These are phyloP conservation scores for Sycon ciliatum DNA, from an alignment of 37 sponge, comb jelly and placozoan genomes.

Conservation along the genomic window DNA sequence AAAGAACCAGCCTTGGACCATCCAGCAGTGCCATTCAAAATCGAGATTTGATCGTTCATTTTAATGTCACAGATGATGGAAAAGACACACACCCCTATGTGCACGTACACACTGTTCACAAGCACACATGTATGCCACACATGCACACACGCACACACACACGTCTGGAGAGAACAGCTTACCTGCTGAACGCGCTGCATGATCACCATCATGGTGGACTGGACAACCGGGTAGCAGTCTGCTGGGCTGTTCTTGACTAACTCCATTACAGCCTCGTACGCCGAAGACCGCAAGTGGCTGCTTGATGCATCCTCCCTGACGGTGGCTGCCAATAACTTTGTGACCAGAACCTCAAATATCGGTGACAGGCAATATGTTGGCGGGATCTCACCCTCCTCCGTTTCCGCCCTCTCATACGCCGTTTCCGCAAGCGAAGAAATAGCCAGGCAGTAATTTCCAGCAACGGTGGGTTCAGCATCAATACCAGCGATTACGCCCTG, in stretches of 20 bases:
- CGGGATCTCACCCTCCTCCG: slow-evolving; percentile 60
- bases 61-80: too few relatives aligned
- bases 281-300: slow-evolving; percentile 68
- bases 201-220: slow-evolving; percentile 57
- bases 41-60: too few relatives aligned
- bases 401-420: slow-evolving; percentile 67
- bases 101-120: too few relatives aligned
- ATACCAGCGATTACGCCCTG: too few relatives aligned
- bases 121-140: too few relatives aligned
- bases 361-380: slow-evolving; percentile 66
- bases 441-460: too few relatives aligned
- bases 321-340: slow-evolving; percentile 55
- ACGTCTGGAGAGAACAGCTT: too few relatives aligned
- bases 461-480: too few relatives aligned
- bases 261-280: slow-evolving; percentile 94
- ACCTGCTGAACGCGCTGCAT: slow-evolving; percentile 58
- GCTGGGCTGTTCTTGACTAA: slow-evolving; percentile 82
- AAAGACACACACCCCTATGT: too few relatives aligned
- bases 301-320: slow-evolving; percentile 52
- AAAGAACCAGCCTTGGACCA: too few relatives aligned
- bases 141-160: too few relatives aligned
- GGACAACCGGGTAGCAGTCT: slow-evolving; percentile 80
- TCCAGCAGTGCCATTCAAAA: too few relatives aligned
- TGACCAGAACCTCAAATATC: slow-evolving; percentile 49
- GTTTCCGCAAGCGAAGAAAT: slow-evolving; percentile 92